Evolutionary conservation across 2,113 vertebrate genomes (phyloP).

Genomic region (Mirounga angustirostris): DNA sequence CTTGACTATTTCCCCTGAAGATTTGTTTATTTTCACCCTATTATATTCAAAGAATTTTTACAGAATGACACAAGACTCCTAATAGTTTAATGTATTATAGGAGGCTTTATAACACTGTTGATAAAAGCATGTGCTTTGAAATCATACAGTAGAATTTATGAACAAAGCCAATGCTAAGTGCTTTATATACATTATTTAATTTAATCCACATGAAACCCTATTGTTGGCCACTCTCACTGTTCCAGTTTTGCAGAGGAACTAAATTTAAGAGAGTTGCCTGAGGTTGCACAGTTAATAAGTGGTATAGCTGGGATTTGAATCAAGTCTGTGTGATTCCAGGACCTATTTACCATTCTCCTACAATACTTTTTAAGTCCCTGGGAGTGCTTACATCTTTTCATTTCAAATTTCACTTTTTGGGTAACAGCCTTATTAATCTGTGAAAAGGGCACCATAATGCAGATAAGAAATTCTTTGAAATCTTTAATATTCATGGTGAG

Average conservation of each 20-base stretch:
- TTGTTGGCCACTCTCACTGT: not conserved
- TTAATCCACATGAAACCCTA: not conserved
- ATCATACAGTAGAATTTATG: not conserved
- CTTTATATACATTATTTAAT: not conserved
- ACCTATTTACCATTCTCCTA: not conserved
- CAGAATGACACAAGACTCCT: not conserved
- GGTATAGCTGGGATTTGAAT: not conserved
- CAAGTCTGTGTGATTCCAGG: not conserved
- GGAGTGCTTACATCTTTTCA: not conserved
- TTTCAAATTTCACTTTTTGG: constrained; percentile 28
- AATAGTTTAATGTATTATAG: not conserved
- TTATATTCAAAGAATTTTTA: constrained; percentile 14
- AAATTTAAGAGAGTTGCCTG: not conserved
- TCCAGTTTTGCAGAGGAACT: not conserved
- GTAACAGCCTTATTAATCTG: not conserved
- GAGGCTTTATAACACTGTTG: not conserved
- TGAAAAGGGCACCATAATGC: not conserved
- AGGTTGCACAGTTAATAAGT: not conserved
- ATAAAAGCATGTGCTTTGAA: constrained; percentile 44
- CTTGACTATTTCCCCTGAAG: not conserved
- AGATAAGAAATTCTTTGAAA: not conserved
- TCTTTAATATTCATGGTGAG: not conserved
- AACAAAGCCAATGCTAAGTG: not conserved
- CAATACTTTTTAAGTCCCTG: not conserved
- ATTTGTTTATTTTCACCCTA: not conserved